Evolutionary conservation across 2,888 invertebrate genomes (phyloP), one percentile per base, ranked within the genome.

Genomic region (Diarsia brunnea): DNA sequence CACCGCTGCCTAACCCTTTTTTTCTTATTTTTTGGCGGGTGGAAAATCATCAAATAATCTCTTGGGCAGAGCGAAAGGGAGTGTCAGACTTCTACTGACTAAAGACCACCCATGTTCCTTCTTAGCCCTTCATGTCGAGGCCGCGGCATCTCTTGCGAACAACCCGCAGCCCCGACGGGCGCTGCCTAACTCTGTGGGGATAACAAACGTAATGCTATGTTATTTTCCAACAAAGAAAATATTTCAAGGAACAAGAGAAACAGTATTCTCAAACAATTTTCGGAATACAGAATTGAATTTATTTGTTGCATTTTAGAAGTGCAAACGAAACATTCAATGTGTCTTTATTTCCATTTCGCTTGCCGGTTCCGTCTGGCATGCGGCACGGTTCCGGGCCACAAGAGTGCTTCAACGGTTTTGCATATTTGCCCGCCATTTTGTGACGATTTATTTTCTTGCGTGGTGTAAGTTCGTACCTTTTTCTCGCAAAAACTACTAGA

Each of bases 311-410:
- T 73, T 73, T 67, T 58, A 38, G 27, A 55, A 72, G 61, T 84
- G 61, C 69, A 73, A 60, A 66, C 55, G 38, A 83, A 83, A 81
- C 66, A 66, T 84, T 49, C 69, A 16, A 73, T 45, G 73, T 81
- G 77, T 70, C 65, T 53, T 63, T 71, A 84, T 79, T 83, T 65
- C 31, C 49, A 86, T 83, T 83, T 79, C 47, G 49, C 58, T 21
- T 58, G 67, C 14, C 61, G 60, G 51, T 61, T 53, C 38, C 61
- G 65, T 27, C 65, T n/a, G 45, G 19, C 53, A 72, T 86, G 80
- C 86, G 72, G 47, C 53, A 61, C 51, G n/a, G 19, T 63, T 76
- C 65, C 75, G 58, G 43, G 47, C 21, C 53, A 65, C 61, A 61
- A 75, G 70, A 60, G 53, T 72, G 11, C 53, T 84, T 66, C 16